phyloP scores from a whole-genome alignment of 2,113 vertebrate species.

The Festucalex cinctus region DNA sequence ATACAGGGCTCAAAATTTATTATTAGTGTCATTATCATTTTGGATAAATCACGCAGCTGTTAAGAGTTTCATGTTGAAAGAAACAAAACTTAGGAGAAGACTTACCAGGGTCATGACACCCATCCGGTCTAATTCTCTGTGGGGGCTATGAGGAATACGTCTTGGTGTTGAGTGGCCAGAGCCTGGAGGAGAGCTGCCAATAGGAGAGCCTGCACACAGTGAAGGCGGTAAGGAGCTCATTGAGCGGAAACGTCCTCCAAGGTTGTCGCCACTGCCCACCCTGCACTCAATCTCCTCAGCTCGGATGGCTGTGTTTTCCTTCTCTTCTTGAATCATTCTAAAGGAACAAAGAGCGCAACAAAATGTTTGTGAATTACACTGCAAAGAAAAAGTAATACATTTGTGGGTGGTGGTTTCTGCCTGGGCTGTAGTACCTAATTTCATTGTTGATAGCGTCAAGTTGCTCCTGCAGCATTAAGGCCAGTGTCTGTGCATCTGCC shows the following conservation, averaged over 20 bases:
- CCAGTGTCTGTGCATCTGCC: slow-evolving; percentile 93
- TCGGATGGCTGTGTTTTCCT: slow-evolving; percentile 88
- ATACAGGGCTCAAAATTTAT: too few species aligned
- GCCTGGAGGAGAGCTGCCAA: slow-evolving; percentile 83
- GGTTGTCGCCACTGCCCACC: slow-evolving; percentile 85
- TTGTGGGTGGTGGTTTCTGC: not conserved
- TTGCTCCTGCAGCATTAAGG: slow-evolving; percentile 97
- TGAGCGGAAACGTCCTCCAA: slow-evolving; percentile 80
- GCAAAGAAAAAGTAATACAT: not conserved
- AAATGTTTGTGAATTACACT: not conserved
- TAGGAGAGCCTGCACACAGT: slow-evolving; percentile 65
- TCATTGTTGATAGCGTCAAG: slow-evolving; percentile 98
- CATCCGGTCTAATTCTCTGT: slow-evolving; percentile 88
- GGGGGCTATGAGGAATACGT: slow-evolving; percentile 83
- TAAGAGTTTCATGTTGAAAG: not conserved
- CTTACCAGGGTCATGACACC: slow-evolving; percentile 93
- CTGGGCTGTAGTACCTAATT: slow-evolving; percentile 77
- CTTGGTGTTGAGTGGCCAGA: slow-evolving; percentile 90
- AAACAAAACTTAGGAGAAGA: not conserved
- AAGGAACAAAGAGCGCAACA: not conserved
- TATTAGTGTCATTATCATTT: not conserved
- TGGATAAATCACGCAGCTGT: not conserved
- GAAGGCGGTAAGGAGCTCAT: slow-evolving; percentile 81
- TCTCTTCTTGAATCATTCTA: slow-evolving; percentile 97
- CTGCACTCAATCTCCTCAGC: slow-evolving; percentile 92